Conservation (phyloP, 2,113 vertebrate genomes). For the Illadopsis cleaveri region DNA sequence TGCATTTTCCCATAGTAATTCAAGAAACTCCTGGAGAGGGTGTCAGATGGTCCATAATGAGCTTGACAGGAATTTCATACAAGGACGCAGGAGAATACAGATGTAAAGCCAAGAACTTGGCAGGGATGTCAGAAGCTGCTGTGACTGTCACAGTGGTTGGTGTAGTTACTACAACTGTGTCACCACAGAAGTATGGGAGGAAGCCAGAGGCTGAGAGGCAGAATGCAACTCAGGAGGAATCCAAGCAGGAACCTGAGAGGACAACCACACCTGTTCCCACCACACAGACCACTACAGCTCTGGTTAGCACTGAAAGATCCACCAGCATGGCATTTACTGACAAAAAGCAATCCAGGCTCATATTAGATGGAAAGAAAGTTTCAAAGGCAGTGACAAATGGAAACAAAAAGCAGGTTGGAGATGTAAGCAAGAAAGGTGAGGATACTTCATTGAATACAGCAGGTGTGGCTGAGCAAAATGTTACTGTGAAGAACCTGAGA, state of each 20-base stretch:
- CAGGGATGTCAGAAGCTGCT: constrained; percentile 83
- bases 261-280: background rate
- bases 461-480: constrained; percentile 3
- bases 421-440: constrained; percentile 68
- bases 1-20: constrained; percentile 79
- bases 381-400: constrained; percentile 54
- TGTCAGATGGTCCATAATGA: constrained; percentile 93
- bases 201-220: constrained; percentile 42
- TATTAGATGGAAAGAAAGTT: constrained; percentile 53
- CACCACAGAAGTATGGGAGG: constrained; percentile 56
- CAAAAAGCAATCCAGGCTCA: constrained; percentile 52
- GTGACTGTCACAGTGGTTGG: constrained; percentile 86
- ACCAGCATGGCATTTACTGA: background rate
- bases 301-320: constrained; percentile 6
- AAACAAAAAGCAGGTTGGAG: constrained; percentile 64
- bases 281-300: background rate
- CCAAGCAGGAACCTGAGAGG: background rate
- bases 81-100: constrained; percentile 91
- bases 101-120: constrained; percentile 93
- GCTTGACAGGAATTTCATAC: constrained; percentile 84
- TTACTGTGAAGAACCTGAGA: constrained; percentile 78
- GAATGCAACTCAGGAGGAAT: constrained; percentile 34
- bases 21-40: constrained; percentile 93
- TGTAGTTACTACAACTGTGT: constrained; percentile 66
- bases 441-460: background rate